Percentiles rank a stretch among this genome's conserved stretches.
Evolutionary conservation across 2,113 vertebrate species (phyloP).

Genomic region (Onychostoma macrolepis): DNA sequence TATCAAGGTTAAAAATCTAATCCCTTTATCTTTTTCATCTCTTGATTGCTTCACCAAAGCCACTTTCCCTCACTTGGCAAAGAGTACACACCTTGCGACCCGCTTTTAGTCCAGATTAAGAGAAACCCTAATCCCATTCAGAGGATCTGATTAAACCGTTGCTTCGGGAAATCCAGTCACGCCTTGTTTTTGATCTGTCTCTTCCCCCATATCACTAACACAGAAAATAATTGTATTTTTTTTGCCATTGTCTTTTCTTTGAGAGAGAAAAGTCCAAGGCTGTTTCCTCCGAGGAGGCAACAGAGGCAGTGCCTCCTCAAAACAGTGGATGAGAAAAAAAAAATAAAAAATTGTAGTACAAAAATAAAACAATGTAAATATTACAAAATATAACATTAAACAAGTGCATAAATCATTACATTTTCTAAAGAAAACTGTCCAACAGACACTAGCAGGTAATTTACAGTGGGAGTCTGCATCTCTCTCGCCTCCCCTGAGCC

Average conservation of each 20-base stretch:
- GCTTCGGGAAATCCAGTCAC: slow-evolving; percentile 9
- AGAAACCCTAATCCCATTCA: slow-evolving; percentile 50
- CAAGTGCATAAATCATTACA: too few relatives aligned
- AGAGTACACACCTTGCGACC: slow-evolving; percentile 42
- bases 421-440: too few relatives aligned
- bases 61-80: slow-evolving; percentile 41
- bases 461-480: too few relatives aligned
- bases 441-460: too few relatives aligned
- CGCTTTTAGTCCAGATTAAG: slow-evolving; percentile 59
- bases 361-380: too few relatives aligned
- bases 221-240: neutral
- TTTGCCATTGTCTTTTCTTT: neutral
- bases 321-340: too few relatives aligned
- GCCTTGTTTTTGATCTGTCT: slow-evolving; percentile 26
- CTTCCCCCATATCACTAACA: neutral
- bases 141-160: slow-evolving; percentile 57
- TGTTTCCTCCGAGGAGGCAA: too few relatives aligned
- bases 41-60: slow-evolving; percentile 58
- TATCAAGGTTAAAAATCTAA: slow-evolving; percentile 49
- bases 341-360: too few relatives aligned
- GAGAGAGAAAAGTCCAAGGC: too few relatives aligned
- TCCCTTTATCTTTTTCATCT: slow-evolving; percentile 62
- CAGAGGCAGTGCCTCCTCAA: too few relatives aligned
- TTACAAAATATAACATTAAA: too few relatives aligned
- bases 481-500: too few relatives aligned